Evolutionary conservation across 2,113 vertebrate species (phyloP).

Genomic region (Phasianus colchicus): DNA sequence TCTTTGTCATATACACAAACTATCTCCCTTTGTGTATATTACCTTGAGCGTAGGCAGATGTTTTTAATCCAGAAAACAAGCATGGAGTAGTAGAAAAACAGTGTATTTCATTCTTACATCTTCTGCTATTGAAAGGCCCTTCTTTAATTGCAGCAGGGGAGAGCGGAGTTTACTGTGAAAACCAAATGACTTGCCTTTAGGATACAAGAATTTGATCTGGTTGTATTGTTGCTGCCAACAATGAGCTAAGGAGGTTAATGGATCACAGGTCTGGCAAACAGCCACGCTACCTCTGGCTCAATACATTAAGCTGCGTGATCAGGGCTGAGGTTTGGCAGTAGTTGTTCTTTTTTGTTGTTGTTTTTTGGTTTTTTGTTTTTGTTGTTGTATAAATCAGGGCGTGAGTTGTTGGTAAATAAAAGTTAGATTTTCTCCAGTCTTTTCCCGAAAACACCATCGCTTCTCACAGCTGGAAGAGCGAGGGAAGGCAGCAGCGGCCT

Average conservation of each 20-base stretch:
- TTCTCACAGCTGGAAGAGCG: not conserved
- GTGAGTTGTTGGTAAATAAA: slow-evolving; percentile 64
- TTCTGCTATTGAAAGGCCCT: slow-evolving; percentile 50
- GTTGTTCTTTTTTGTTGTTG: not conserved
- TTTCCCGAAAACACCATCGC: slow-evolving; percentile 15
- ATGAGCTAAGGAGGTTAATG: slow-evolving; percentile 81
- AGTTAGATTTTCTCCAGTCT: slow-evolving; percentile 14
- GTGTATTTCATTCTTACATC: slow-evolving; percentile 39
- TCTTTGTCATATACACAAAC: not conserved
- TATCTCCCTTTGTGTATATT: not conserved
- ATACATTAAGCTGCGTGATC: slow-evolving; percentile 41
- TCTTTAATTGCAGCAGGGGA: slow-evolving; percentile 55
- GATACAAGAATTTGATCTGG: slow-evolving; percentile 69
- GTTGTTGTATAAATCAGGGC: slow-evolving; percentile 1
- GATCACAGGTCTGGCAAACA: slow-evolving; percentile 74
- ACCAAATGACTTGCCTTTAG: slow-evolving; percentile 71
- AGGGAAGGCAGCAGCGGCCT: not conserved
- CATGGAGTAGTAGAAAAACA: not conserved
- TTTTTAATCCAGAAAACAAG: slow-evolving; percentile 34
- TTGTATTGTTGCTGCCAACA: slow-evolving; percentile 78
- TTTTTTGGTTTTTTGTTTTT: not conserved
- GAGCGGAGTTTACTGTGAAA: slow-evolving; percentile 39
- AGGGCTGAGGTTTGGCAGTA: not conserved
- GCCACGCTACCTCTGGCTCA: slow-evolving; percentile 57
- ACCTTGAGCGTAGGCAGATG: not conserved